phyloP scores from a whole-genome alignment of 2,888 invertebrate species.

The Dioctria rufipes region DNA sequence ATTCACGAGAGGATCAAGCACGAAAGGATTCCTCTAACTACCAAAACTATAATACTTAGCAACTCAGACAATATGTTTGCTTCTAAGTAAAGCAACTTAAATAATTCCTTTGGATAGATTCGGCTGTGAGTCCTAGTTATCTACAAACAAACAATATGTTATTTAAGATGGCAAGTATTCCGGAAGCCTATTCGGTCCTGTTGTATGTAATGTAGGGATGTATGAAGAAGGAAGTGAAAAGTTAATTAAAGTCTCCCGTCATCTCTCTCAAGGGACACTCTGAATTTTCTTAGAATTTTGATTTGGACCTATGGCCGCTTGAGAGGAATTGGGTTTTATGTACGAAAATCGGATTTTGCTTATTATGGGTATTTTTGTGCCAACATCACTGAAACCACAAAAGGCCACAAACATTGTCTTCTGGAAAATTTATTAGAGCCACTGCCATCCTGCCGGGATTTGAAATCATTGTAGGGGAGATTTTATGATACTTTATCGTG shows the following conservation, averaged over 20 bases:
- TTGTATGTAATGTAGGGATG: neutral
- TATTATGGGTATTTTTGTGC: slow-evolving; percentile 1
- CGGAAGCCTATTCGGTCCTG: neutral
- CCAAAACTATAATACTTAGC: neutral
- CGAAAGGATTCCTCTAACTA: slow-evolving; percentile 2
- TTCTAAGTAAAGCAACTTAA: neutral
- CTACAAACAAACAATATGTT: neutral
- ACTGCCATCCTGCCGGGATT: slow-evolving; percentile 3
- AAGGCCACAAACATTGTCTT: slow-evolving; percentile 14
- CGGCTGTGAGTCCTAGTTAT: neutral
- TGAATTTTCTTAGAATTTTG: slow-evolving; percentile 4
- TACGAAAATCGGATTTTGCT: neutral
- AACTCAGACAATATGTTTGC: neutral
- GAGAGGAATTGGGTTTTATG: neutral
- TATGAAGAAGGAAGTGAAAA: neutral
- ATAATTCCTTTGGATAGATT: neutral
- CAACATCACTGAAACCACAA: neutral
- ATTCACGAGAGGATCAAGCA: neutral
- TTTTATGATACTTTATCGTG: slow-evolving; percentile 4
- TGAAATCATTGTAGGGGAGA: neutral
- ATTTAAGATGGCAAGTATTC: neutral
- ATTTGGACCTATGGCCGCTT: neutral
- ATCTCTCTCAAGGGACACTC: neutral
- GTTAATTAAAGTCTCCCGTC: slow-evolving; percentile 5
- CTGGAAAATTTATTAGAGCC: slow-evolving; percentile 1